Evolutionary conservation across 2,888 invertebrate species (phyloP), one percentile per base, ranked within the genome.

Genomic region (Diaprepes abbreviatus): DNA sequence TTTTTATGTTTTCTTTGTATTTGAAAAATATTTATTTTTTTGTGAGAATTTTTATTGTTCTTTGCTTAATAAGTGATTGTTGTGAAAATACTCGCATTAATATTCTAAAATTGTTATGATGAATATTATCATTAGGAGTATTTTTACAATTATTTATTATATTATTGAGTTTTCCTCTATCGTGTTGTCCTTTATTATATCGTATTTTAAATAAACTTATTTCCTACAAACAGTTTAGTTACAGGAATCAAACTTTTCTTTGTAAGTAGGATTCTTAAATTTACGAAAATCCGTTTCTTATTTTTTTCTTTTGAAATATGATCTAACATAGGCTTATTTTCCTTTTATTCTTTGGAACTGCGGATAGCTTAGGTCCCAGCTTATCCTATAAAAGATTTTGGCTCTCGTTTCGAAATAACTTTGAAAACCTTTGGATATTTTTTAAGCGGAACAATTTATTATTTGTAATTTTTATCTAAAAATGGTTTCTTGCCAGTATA

Each of bases 291-390:
- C 50, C 50, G 3, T 24, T 5, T 6, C 10, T 31, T 12, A 5
- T 38, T 16, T 9, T 43, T 50, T 50, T 50, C n/a, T 50, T 12
- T 14, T 48, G 48, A 50, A 50, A 28, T 50, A 50, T 31, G 28
- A 24, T 24, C 50, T 50, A 6, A 50, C 50, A 50, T 50, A 40
- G 40, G 40, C 40, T 17, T 40, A 40, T 40, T 17, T 40, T 40
- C 17, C 40, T 40, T 40, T 40, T 40, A 40, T 40, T 40, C 40
- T 40, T 17, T 17, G 9, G 17, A 40, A 5, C 40, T 40, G 40
- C 40, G 14, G 40, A 40, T 17, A 40, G 40, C 40, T 17, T 17
- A 17, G 17, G 40, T 12, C 40, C 40, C 3, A 40, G 17, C 17
- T 40, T 40, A 40, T 40, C 40, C 17, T 40, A 40, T 40, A 40